These are phyloP conservation scores for Metaphire vulgaris DNA, from an alignment of 1,140 invertebrate genomes.

Conservation along the genomic window DNA sequence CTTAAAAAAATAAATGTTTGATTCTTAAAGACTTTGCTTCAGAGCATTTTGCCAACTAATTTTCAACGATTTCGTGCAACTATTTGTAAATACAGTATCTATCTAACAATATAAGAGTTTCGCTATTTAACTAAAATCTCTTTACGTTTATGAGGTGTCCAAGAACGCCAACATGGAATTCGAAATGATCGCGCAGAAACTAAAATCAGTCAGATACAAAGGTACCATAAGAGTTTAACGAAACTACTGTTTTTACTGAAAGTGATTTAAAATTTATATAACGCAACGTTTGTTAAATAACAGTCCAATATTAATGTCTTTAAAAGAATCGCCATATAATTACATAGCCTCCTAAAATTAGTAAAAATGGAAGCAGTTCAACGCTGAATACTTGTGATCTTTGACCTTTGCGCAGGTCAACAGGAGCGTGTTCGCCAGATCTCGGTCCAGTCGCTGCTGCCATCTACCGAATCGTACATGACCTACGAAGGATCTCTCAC, in stretches of 20 bases:
- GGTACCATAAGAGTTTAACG: too few species aligned
- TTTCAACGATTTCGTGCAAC: too few species aligned
- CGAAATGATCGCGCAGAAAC: conserved; percentile 23
- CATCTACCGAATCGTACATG: conserved; percentile 82
- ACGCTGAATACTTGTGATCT: too few species aligned
- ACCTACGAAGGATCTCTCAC: conserved; percentile 94
- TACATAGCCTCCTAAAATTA: too few species aligned
- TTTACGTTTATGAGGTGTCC: neutral
- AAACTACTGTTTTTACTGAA: too few species aligned
- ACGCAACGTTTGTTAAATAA: too few species aligned
- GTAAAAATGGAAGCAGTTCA: too few species aligned
- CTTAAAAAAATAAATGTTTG: neutral
- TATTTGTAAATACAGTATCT: too few species aligned
- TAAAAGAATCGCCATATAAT: too few species aligned
- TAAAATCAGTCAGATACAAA: conserved; percentile 22
- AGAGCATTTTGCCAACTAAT: neutral
- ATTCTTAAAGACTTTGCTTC: neutral
- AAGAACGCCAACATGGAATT: conserved; percentile 20
- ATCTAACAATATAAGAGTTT: too few species aligned
- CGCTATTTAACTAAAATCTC: neutral
- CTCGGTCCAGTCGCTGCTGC: conserved; percentile 72
- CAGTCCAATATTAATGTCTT: too few species aligned
- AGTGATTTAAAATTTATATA: too few species aligned
- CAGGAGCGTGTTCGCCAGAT: conserved; percentile 70
- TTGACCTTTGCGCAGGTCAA: conserved; percentile 65